Evolutionary conservation across 2,113 vertebrate genomes (phyloP).

Genomic region (Platichthys stellatus): DNA sequence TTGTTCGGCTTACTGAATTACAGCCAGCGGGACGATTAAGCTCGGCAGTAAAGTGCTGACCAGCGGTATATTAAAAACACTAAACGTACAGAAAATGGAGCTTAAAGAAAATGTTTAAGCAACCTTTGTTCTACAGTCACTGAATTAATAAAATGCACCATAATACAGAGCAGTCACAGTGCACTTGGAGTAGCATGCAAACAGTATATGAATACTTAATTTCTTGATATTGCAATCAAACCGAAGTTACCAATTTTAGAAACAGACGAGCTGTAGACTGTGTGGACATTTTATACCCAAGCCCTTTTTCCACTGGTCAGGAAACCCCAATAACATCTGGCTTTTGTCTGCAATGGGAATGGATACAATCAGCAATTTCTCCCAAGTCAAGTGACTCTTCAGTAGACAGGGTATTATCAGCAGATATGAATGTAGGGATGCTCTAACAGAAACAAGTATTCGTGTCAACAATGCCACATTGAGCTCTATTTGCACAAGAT

Average conservation of each 20-base stretch:
- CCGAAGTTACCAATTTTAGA: conserved; percentile 39
- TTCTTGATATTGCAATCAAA: conserved; percentile 30
- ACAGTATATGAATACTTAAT: conserved; percentile 11
- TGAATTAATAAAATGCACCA: conserved; percentile 18
- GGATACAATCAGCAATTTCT: too few relatives aligned
- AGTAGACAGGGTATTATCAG: too few relatives aligned
- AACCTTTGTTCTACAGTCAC: neutral
- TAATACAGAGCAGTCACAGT: neutral
- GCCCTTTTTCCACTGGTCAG: too few relatives aligned
- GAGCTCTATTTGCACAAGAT: neutral
- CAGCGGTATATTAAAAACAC: conserved; percentile 39
- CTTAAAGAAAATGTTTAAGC: conserved; percentile 32
- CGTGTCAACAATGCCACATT: neutral
- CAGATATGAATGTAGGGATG: conserved; percentile 8
- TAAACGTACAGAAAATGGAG: conserved; percentile 34
- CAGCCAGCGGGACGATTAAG: conserved; percentile 47
- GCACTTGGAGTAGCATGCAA: neutral
- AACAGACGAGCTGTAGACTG: conserved; percentile 4
- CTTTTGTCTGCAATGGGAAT: too few relatives aligned
- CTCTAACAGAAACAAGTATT: conserved; percentile 46
- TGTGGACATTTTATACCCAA: too few relatives aligned
- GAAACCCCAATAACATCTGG: too few relatives aligned
- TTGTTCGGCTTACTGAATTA: conserved; percentile 45
- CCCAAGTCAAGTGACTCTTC: too few relatives aligned
- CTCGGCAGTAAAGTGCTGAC: conserved; percentile 26